Evolutionary conservation across 2,888 invertebrate genomes (phyloP).

Genomic region (Stegophylla sp.): DNA sequence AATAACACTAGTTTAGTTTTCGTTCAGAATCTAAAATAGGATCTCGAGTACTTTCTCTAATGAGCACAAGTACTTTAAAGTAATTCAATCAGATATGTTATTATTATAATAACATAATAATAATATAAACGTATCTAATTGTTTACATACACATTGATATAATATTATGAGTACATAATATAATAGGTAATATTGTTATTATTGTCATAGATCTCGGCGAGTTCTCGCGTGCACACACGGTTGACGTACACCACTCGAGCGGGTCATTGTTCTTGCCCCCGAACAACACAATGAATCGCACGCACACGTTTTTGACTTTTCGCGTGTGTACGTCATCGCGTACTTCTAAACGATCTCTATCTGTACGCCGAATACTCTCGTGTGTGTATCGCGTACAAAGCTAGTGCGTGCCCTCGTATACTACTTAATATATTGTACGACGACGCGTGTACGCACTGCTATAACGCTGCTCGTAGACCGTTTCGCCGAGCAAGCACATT

Average conservation of each 20-base stretch:
- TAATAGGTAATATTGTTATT: too few relatives aligned
- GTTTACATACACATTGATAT: too few relatives aligned
- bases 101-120: too few relatives aligned
- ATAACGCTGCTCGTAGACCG: too few relatives aligned
- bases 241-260: slow-evolving; percentile 29
- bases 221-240: not conserved
- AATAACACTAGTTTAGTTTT: too few relatives aligned
- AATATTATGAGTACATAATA: too few relatives aligned
- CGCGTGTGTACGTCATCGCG: not conserved
- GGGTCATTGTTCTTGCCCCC: slow-evolving; percentile 16
- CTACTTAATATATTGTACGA: not conserved
- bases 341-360: slow-evolving; percentile 49
- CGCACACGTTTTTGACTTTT: slow-evolving; percentile 18
- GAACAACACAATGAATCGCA: not conserved
- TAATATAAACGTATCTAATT: too few relatives aligned
- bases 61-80: not conserved
- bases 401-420: not conserved
- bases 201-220: not conserved
- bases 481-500: slow-evolving; percentile 39
- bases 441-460: not conserved
- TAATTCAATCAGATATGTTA: slow-evolving; percentile 13
- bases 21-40: not conserved
- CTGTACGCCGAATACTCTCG: not conserved
- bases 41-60: slow-evolving; percentile 44
- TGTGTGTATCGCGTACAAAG: not conserved